These are phyloP conservation scores for Caligus rogercresseyi DNA, from an alignment of 1,140 invertebrate species.

Conservation along the genomic window DNA sequence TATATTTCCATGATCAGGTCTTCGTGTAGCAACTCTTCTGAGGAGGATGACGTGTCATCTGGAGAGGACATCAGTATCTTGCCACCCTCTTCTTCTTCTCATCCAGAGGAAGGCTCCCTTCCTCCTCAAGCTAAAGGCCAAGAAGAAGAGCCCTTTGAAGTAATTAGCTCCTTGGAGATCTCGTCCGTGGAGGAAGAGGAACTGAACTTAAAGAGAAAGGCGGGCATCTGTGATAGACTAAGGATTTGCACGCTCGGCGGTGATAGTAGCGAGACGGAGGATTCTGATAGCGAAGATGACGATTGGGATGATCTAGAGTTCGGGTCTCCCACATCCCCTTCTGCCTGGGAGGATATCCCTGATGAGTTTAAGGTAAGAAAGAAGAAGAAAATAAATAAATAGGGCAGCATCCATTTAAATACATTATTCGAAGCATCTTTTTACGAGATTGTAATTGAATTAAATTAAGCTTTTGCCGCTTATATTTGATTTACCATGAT, in stretches of 20 bases:
- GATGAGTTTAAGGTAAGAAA: background rate
- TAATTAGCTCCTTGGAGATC: background rate
- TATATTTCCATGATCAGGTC: background rate
- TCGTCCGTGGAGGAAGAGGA: background rate
- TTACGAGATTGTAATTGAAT: no score
- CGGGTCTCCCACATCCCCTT: background rate
- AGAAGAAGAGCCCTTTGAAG: no score
- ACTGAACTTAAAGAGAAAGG: background rate
- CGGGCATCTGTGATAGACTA: background rate
- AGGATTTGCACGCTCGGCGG: background rate
- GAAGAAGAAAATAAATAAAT: no score
- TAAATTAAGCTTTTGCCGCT: no score
- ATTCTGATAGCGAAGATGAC: background rate
- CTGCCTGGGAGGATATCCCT: background rate
- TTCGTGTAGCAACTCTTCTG: background rate
- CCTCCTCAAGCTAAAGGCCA: background rate
- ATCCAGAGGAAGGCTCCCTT: background rate
- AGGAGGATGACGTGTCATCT: background rate
- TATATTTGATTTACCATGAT: no score
- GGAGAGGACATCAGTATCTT: background rate
- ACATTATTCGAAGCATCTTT: no score
- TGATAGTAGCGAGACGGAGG: no score
- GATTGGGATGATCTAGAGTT: background rate
- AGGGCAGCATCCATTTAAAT: no score
- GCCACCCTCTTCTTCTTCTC: no score